A percentile compares a stretch with the other conserved stretches of the same genome.
phyloP scores from a whole-genome alignment of 1,140 invertebrate genomes.

The Brachionus koreanus region DNA sequence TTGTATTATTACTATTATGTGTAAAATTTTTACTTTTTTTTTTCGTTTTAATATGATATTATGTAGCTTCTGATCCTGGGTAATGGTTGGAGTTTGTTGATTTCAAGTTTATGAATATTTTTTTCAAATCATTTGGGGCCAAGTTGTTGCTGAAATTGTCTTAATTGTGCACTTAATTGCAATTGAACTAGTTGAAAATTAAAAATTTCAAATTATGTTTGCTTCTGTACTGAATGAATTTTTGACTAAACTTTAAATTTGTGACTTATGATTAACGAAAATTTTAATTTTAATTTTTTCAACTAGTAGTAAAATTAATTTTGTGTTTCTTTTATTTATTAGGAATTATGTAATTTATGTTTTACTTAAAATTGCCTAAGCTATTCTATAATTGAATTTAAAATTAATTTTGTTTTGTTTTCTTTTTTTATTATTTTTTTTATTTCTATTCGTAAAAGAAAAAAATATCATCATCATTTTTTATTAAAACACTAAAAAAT shows the following conservation, averaged over 20 bases:
- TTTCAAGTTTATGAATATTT: constrained; percentile 33
- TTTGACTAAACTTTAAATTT: neutral
- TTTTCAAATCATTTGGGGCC: neutral
- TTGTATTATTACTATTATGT: neutral
- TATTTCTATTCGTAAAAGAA: too few species aligned
- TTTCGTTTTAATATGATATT: neutral
- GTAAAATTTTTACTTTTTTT: neutral
- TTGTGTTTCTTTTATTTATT: too few species aligned
- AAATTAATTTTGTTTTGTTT: too few species aligned
- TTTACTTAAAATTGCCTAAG: too few species aligned
- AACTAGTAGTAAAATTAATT: too few species aligned
- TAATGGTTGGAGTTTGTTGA: constrained; percentile 3
- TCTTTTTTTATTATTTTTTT: too few species aligned
- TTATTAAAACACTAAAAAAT: too few species aligned
- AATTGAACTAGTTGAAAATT: neutral
- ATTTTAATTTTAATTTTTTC: too few species aligned
- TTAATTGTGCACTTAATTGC: neutral
- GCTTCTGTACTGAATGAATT: neutral
- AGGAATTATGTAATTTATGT: too few species aligned
- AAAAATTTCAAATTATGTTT: neutral
- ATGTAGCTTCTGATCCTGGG: constrained; percentile 29
- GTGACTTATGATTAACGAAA: too few species aligned
- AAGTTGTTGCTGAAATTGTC: neutral
- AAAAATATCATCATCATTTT: too few species aligned
- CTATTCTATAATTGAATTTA: too few species aligned